Conservation (phyloP, 2,888 invertebrate species). For the Coremacera marginata region DNA sequence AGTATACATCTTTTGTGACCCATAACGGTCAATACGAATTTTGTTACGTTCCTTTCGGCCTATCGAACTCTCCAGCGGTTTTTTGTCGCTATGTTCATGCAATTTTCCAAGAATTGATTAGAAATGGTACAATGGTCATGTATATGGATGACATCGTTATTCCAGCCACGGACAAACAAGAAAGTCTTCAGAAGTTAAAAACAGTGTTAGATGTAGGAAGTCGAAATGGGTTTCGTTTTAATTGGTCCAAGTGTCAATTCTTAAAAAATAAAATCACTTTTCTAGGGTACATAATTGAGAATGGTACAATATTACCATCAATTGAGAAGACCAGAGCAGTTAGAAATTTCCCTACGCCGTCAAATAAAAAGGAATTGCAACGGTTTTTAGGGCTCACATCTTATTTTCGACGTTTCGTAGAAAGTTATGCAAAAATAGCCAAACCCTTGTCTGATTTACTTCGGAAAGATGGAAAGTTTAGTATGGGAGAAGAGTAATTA, state of each 20-base stretch:
- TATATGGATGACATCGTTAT: conserved; percentile 44
- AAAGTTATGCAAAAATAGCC: conserved; percentile 12
- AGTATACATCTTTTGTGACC: conserved; percentile 46
- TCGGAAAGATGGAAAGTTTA: conserved; percentile 18
- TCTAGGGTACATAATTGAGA: conserved; percentile 26
- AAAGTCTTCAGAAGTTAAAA: conserved; percentile 31
- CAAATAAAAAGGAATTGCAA: conserved; percentile 24
- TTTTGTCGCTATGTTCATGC: background rate
- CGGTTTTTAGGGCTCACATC: conserved; percentile 15
- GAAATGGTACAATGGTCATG: conserved; percentile 7
- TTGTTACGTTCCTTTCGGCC: conserved; percentile 47
- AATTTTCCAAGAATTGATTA: background rate
- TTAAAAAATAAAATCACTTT: conserved; percentile 27
- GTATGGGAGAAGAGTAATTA: conserved; percentile 1
- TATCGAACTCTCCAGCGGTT: too few relatives aligned
- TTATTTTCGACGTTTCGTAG: conserved; percentile 26
- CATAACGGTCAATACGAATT: conserved; percentile 46
- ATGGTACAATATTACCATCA: conserved; percentile 18
- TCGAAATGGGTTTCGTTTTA: conserved; percentile 37
- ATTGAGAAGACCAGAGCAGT: conserved; percentile 18
- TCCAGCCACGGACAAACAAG: conserved; percentile 34
- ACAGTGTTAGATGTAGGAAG: conserved; percentile 37
- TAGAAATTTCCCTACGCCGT: conserved; percentile 2
- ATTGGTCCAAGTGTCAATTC: conserved; percentile 45
- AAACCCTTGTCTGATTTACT: conserved; percentile 25